Conservation (phyloP, 2,888 invertebrate genomes). For the Nyleta sp. region DNA sequence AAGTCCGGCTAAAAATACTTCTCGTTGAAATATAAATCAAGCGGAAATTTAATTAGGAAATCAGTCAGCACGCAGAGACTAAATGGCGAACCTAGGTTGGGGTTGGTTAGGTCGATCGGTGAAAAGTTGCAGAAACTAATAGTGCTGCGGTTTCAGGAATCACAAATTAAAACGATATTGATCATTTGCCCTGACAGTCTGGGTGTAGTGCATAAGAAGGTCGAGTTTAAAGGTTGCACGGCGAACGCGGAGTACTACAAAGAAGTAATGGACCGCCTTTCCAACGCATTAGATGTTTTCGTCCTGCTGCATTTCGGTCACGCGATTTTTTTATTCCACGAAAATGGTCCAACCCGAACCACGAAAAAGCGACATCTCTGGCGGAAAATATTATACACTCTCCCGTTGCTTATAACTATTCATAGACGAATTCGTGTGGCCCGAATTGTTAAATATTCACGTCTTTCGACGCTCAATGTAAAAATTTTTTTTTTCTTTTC, state of each 20-base stretch:
- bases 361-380: slow-evolving; percentile 17
- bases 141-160: slow-evolving; percentile 48
- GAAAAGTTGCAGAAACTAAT: slow-evolving; percentile 50
- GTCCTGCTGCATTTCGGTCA: slow-evolving; percentile 33
- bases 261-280: slow-evolving; percentile 45
- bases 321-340: slow-evolving; percentile 30
- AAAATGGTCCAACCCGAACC: slow-evolving; percentile 15
- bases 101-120: slow-evolving; percentile 28
- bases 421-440: slow-evolving; percentile 2
- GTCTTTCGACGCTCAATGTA: neutral
- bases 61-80: slow-evolving; percentile 28
- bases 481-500: neutral
- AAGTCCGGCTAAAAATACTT: slow-evolving; percentile 1
- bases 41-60: slow-evolving; percentile 51
- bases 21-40: slow-evolving; percentile 29
- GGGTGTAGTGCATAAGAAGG: slow-evolving; percentile 31
- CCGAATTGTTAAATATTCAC: slow-evolving; percentile 4
- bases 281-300: slow-evolving; percentile 43
- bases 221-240: slow-evolving; percentile 32
- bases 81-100: slow-evolving; percentile 27
- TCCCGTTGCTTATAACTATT: neutral
- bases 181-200: slow-evolving; percentile 32
- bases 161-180: slow-evolving; percentile 57
- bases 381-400: slow-evolving; percentile 2
- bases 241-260: slow-evolving; percentile 21